Evolutionary conservation across 2,113 vertebrate genomes (phyloP), one percentile per base, ranked within the genome.

Genomic region (Thomomys bottae): DNA sequence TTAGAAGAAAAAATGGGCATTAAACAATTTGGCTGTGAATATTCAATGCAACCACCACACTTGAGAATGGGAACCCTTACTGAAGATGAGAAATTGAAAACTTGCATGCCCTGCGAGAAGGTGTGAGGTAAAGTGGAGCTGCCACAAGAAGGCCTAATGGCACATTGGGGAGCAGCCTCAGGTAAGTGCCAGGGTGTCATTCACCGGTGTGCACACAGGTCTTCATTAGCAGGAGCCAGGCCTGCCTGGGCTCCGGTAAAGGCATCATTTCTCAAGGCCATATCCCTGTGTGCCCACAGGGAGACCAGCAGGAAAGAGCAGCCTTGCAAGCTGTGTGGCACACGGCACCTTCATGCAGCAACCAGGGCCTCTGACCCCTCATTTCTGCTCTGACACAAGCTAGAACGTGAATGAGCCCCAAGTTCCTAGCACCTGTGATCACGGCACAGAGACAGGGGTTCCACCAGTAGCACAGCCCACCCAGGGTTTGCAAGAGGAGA

Each of bases 1-100:
- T 91, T 67, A 96, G 95, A 92, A 95, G 91, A 95, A 94, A 95
- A 90, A 77, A 94, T 91, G 36, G 83, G 30, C 36, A 72, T 76
- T 96, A 93, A 96, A 85, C 92, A 97, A 88, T 86, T 97, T 92
- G 85, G 75, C 81, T 93, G 91, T 28, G 75, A 73, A 57, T 90
- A 79, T 88, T 93, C 94, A 94, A 91, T 82, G 59, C 72, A 91
- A 6, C 5, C 83, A 40, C 82, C 75, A 40, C 7, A 61, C 63
- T 64, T 54, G 75, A 34, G 82, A 89, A 72, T 23, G 72, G 87
- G 85, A 91, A 20, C n/a, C 64, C 14, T 0, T 0, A 77, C 82
- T 93, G 87, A 79, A 90, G 94, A 92, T 20, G 66, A 95, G 49
- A 82, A 93, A 81, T 75, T 73, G 90, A 84, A 96, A 96, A 85